These are phyloP conservation scores for Callosobruchus maculatus DNA, from an alignment of 2,888 invertebrate species.

Conservation along the genomic window DNA sequence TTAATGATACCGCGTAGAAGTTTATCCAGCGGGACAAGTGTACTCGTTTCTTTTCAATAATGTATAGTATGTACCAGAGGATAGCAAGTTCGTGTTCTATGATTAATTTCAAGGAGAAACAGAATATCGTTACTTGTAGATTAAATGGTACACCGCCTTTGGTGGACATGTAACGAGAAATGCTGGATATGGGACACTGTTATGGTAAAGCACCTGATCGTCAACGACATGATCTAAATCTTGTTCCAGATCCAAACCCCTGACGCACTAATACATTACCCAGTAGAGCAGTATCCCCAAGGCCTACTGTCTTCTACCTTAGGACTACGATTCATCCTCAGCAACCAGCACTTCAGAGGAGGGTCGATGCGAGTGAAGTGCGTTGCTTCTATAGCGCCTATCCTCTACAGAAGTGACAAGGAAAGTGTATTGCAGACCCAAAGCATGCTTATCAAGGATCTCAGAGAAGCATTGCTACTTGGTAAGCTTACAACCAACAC, in stretches of 20 bases:
- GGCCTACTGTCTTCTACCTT: conserved; percentile 58
- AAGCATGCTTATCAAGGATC: conserved; percentile 54
- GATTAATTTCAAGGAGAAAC: no score
- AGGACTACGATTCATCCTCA: conserved; percentile 56
- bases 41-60: no score
- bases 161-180: no score
- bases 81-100: no score
- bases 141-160: no score
- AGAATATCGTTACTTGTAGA: no score
- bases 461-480: conserved; percentile 59
- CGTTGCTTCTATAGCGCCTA: conserved; percentile 58
- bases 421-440: conserved; percentile 58
- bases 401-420: conserved; percentile 58
- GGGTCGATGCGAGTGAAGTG: conserved; percentile 62
- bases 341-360: conserved; percentile 55
- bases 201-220: no score
- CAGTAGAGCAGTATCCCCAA: conserved; percentile 54
- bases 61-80: no score
- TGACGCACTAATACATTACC: conserved; percentile 54
- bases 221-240: neutral
- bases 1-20: no score
- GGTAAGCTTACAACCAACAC: conserved; percentile 48
- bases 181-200: no score
- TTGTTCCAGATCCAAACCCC: conserved; percentile 51
- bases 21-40: no score